These are phyloP conservation scores for Hemicrepidius hirtus DNA, from an alignment of 2,888 invertebrate species.

Conservation along the genomic window DNA sequence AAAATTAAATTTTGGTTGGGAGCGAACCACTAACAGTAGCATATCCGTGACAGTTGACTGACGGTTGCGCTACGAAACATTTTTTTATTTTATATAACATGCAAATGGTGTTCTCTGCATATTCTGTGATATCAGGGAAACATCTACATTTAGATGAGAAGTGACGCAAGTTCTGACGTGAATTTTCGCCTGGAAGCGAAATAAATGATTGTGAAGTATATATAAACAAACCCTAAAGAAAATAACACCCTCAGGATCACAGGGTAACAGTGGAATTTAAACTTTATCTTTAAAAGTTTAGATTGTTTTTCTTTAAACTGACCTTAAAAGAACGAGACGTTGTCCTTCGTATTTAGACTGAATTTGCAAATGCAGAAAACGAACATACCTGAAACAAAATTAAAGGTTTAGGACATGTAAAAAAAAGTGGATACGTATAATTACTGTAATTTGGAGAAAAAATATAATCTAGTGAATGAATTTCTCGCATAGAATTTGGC, in stretches of 20 bases:
- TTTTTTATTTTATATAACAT: conserved; percentile 47
- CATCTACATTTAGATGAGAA: conserved; percentile 49
- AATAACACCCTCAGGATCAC: conserved; percentile 27
- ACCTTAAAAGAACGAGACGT: conserved; percentile 3
- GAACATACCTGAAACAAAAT: conserved; percentile 37
- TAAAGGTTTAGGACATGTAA: not conserved
- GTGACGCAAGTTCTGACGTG: conserved; percentile 36
- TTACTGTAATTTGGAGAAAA: conserved; percentile 3
- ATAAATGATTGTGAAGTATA: conserved; percentile 42
- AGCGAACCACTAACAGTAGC: conserved; percentile 1
- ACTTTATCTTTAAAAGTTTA: conserved; percentile 33
- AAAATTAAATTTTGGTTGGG: conserved; percentile 35
- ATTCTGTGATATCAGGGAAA: conserved; percentile 42
- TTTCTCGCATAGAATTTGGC: conserved; percentile 21
- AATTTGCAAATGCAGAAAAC: not conserved
- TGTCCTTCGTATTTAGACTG: not conserved
- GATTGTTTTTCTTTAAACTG: conserved; percentile 37
- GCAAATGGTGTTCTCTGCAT: conserved; percentile 41
- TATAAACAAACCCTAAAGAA: conserved; percentile 24
- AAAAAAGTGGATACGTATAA: no score
- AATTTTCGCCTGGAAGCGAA: conserved; percentile 44
- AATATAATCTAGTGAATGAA: conserved; percentile 12
- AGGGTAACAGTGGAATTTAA: conserved; percentile 36
- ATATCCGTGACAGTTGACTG: conserved; percentile 39
- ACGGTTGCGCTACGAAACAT: conserved; percentile 33